Evolutionary conservation across 1,140 invertebrate genomes (phyloP).

Genomic region (Maconellicoccus hirsutus): DNA sequence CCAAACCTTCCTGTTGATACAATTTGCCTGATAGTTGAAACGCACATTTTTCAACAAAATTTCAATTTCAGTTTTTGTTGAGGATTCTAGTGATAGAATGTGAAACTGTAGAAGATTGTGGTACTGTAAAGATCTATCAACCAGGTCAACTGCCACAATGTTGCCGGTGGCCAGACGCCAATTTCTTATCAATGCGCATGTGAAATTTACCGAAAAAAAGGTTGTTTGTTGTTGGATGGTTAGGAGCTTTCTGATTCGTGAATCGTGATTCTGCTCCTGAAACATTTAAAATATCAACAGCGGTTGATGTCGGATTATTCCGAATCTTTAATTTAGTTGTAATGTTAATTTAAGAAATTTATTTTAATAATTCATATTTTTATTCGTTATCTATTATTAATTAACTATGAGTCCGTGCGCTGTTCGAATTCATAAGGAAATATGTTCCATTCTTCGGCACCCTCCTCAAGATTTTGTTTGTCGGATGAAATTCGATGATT

Average conservation of each 20-base stretch:
- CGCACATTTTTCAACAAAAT: too few species aligned
- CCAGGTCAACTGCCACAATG: too few species aligned
- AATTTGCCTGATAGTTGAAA: too few species aligned
- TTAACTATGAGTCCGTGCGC: constrained; percentile 3
- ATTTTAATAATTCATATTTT: background rate
- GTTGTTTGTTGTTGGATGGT: background rate
- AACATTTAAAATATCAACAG: too few species aligned
- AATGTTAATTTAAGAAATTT: background rate
- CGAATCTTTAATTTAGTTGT: background rate
- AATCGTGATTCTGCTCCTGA: too few species aligned
- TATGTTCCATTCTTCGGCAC: background rate
- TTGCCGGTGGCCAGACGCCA: too few species aligned
- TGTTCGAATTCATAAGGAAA: constrained; percentile 12
- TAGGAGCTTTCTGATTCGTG: too few species aligned
- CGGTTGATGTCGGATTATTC: background rate
- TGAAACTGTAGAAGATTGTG: too few species aligned
- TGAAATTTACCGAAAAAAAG: background rate
- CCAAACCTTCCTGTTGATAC: too few species aligned
- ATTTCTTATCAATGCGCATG: background rate
- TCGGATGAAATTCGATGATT: background rate
- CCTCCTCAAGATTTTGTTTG: background rate
- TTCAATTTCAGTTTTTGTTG: too few species aligned
- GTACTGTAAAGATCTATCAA: too few species aligned
- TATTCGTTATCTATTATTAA: background rate
- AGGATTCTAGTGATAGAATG: too few species aligned